A percentile compares a stretch with the other conserved stretches of the same genome.
Evolutionary conservation across 2,888 invertebrate genomes (phyloP).

Genomic region (Eupeodes luniger): DNA sequence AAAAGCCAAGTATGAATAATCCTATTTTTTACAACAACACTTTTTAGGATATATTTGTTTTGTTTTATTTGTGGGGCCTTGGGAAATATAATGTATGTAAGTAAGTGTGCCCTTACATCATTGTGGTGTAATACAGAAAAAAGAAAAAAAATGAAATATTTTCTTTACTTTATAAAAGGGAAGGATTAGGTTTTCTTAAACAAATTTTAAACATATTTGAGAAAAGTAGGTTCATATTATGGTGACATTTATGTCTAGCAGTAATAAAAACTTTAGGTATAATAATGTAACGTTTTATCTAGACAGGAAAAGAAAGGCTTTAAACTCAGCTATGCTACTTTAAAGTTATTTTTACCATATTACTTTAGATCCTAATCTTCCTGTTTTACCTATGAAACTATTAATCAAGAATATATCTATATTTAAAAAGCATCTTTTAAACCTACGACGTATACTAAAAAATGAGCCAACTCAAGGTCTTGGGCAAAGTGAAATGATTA

Average conservation of each 20-base stretch:
- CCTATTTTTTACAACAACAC: slow-evolving; percentile 1
- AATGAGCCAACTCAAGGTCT: no score
- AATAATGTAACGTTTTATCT: no score
- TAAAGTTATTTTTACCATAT: no score
- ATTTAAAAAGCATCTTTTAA: no score
- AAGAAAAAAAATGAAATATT: background rate
- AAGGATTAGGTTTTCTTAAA: background rate
- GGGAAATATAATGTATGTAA: slow-evolving; percentile 2
- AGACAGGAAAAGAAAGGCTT: no score
- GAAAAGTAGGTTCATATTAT: background rate
- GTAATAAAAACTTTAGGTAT: no score
- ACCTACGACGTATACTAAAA: no score
- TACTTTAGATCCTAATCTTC: no score
- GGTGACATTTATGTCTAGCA: background rate
- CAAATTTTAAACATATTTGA: background rate
- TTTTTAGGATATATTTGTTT: slow-evolving; percentile 12
- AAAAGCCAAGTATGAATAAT: slow-evolving; percentile 19
- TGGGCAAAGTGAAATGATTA: no score
- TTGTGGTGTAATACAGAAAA: background rate
- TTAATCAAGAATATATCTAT: no score
- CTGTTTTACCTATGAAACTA: no score
- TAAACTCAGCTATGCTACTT: no score
- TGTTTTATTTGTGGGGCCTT: slow-evolving; percentile 15
- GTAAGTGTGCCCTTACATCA: slow-evolving; percentile 13
- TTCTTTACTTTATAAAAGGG: background rate